Evolutionary conservation across 2,888 invertebrate species (phyloP).

Genomic region (Trissoscelio sp.): DNA sequence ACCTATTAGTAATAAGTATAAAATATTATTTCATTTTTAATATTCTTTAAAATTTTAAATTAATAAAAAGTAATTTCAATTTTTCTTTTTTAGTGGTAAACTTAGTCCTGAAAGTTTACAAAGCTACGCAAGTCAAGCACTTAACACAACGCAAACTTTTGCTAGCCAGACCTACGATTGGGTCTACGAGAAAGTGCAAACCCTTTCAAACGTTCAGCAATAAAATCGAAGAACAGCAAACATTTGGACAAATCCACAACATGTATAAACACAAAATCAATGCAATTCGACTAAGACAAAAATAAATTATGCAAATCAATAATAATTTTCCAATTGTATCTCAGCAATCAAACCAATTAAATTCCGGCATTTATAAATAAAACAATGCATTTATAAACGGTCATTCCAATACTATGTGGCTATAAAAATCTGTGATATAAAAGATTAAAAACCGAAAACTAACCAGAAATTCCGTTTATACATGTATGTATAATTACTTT

Average conservation of each 20-base stretch:
- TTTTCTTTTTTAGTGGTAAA: slow-evolving; percentile 86
- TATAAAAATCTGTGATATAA: slow-evolving; percentile 82
- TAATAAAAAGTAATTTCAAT: not conserved
- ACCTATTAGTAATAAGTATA: too few relatives aligned
- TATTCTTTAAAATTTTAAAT: slow-evolving; percentile 28
- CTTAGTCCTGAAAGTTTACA: slow-evolving; percentile 91
- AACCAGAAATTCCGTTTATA: slow-evolving; percentile 51
- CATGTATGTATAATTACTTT: slow-evolving; percentile 71
- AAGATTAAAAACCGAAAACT: slow-evolving; percentile 16
- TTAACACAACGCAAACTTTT: slow-evolving; percentile 88
- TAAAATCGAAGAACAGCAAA: slow-evolving; percentile 20
- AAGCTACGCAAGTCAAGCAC: slow-evolving; percentile 87
- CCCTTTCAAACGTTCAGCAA: slow-evolving; percentile 89
- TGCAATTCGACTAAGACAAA: slow-evolving; percentile 10
- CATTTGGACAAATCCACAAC: slow-evolving; percentile 27
- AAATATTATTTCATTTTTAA: not conserved
- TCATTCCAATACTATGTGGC: slow-evolving; percentile 75
- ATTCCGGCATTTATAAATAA: slow-evolving; percentile 77
- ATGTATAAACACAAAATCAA: slow-evolving; percentile 44
- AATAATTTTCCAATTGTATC: not conserved
- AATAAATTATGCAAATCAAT: too few relatives aligned
- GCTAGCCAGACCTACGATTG: slow-evolving; percentile 89
- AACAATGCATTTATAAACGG: slow-evolving; percentile 69
- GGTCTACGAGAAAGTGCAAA: slow-evolving; percentile 91
- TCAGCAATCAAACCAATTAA: slow-evolving; percentile 46